Evolutionary conservation across 2,888 invertebrate genomes (phyloP).

Genomic region (Cryptophagus acutangulus): DNA sequence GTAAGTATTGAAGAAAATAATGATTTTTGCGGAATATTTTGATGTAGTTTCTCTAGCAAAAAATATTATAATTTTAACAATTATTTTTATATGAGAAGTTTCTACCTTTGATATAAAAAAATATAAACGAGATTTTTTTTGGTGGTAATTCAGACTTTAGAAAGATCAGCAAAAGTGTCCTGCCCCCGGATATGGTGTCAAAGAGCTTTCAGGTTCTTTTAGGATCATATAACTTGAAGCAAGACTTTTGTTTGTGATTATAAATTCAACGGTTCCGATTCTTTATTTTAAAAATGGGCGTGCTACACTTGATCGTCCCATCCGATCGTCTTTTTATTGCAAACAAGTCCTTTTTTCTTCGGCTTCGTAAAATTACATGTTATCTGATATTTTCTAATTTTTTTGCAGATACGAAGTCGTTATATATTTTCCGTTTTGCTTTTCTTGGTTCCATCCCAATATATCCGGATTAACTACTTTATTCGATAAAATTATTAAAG

Average conservation of each 20-base stretch:
- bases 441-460: too few relatives aligned
- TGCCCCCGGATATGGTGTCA: constrained; percentile 4
- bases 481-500: too few relatives aligned
- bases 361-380: too few relatives aligned
- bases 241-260: neutral
- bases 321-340: constrained; percentile 34
- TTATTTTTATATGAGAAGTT: neutral
- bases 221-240: neutral
- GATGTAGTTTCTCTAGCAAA: neutral
- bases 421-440: too few relatives aligned
- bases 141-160: too few relatives aligned
- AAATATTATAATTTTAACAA: too few relatives aligned
- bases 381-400: too few relatives aligned
- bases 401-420: too few relatives aligned
- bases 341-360: constrained; percentile 33
- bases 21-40: neutral
- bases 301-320: constrained; percentile 39
- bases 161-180: neutral
- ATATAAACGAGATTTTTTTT: too few relatives aligned
- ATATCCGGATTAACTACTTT: too few relatives aligned
- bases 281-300: constrained; percentile 31
- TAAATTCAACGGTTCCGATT: constrained; percentile 4
- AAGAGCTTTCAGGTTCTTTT: constrained; percentile 2
- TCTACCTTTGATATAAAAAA: too few relatives aligned
- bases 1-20: neutral